Evolutionary conservation across 2,113 vertebrate species (phyloP).

Genomic region (Stictonetta naevosa): DNA sequence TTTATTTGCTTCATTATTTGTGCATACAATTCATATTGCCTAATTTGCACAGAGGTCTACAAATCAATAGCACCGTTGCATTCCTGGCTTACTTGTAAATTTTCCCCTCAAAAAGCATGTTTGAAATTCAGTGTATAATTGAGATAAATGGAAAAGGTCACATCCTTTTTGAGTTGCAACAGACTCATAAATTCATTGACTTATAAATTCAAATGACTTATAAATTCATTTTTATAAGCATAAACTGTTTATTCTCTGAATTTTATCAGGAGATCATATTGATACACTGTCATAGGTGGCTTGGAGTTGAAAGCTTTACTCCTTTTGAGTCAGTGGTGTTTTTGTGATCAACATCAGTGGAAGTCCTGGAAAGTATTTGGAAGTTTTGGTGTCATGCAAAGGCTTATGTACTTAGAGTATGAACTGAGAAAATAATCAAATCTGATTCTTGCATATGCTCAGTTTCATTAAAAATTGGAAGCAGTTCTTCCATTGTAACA

Average conservation of each 20-base stretch:
- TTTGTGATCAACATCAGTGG: neutral
- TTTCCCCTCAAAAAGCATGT: neutral
- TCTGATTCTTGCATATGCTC: neutral
- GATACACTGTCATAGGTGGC: neutral
- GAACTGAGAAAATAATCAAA: neutral
- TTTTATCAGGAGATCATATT: neutral
- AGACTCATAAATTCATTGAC: neutral
- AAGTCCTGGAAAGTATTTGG: neutral
- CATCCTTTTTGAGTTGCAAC: neutral
- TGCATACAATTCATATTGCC: neutral
- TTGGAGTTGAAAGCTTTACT: neutral
- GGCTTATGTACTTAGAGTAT: neutral
- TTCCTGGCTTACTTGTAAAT: neutral
- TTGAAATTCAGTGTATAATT: neutral
- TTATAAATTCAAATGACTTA: constrained; percentile 28
- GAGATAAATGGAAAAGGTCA: constrained; percentile 3
- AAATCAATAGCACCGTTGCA: neutral
- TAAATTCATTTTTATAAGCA: constrained; percentile 5
- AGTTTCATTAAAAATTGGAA: neutral
- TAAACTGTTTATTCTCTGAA: constrained; percentile 15
- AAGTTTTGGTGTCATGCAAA: neutral
- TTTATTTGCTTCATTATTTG: neutral
- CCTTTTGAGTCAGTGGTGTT: neutral
- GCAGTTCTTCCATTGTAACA: neutral
- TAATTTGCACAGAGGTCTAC: neutral